A percentile compares a stretch with the other conserved stretches of the same genome.
phyloP scores from a whole-genome alignment of 2,888 invertebrate species.

The Drosophila rellima region DNA sequence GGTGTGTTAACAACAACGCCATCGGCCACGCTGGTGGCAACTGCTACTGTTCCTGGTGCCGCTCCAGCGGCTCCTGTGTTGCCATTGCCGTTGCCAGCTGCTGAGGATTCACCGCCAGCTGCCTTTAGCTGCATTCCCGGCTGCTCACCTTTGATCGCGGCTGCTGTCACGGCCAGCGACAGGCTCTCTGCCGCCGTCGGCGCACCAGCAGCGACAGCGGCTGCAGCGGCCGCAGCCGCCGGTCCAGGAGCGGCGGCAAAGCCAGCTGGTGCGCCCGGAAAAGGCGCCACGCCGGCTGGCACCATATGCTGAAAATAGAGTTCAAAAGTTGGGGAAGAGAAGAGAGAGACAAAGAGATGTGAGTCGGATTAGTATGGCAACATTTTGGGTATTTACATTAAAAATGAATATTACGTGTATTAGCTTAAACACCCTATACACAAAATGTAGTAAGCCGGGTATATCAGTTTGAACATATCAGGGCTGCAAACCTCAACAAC shows the following conservation, averaged over 20 bases:
- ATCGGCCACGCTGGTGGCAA: conserved; percentile 70
- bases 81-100: conserved; percentile 69
- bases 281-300: conserved; percentile 85
- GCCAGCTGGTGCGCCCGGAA: conserved; percentile 85
- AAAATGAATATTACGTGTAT: conserved; percentile 16
- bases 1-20: conserved; percentile 70
- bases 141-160: conserved; percentile 83
- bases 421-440: conserved; percentile 1
- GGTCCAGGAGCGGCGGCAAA: conserved; percentile 84
- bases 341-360: conserved; percentile 16
- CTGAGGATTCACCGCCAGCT: conserved; percentile 74
- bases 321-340: conserved; percentile 20
- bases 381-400: conserved; percentile 32
- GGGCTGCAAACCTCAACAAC: neutral
- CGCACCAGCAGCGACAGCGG: conserved; percentile 80
- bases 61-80: conserved; percentile 48
- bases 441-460: neutral
- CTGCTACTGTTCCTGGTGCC: conserved; percentile 69
- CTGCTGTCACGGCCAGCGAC: conserved; percentile 84
- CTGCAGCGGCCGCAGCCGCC: conserved; percentile 82
- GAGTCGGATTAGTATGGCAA: conserved; percentile 63
- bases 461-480: neutral
- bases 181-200: conserved; percentile 81
- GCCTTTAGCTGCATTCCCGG: conserved; percentile 83
- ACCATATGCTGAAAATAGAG: conserved; percentile 84